Conservation (phyloP, 1,140 invertebrate species). For the Megalonaias nervosa region DNA sequence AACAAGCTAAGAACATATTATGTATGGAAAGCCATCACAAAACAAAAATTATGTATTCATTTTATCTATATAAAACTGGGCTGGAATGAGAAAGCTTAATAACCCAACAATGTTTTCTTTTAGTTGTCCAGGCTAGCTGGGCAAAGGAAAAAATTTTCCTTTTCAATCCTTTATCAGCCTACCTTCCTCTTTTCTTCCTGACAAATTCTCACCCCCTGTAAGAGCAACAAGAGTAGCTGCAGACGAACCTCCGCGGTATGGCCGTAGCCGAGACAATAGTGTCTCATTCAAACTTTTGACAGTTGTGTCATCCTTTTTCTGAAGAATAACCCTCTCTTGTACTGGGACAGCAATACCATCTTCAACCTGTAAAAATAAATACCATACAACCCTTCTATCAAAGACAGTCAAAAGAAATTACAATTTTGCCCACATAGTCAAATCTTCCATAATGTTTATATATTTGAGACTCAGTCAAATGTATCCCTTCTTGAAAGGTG, state of each 20-base stretch:
- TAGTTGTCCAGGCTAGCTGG: no score
- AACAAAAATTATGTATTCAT: no score
- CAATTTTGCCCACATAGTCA: not conserved
- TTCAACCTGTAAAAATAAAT: conserved; percentile 12
- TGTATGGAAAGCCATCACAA: no score
- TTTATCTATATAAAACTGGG: no score
- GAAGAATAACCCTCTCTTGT: conserved; percentile 45
- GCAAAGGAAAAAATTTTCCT: no score
- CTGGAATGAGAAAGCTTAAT: no score
- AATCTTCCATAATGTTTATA: not conserved
- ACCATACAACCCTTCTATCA: not conserved
- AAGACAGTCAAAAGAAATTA: not conserved
- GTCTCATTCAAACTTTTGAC: conserved; percentile 64
- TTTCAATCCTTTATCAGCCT: not conserved
- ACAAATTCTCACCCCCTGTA: conserved; percentile 56
- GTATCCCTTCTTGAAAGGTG: no score
- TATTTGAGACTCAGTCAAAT: no score
- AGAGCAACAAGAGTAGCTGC: conserved; percentile 63
- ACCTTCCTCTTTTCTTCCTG: conserved; percentile 60
- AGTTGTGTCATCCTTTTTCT: conserved; percentile 62
- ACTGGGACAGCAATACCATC: conserved; percentile 12
- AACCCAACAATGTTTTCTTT: no score
- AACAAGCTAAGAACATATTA: no score
- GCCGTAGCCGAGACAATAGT: conserved; percentile 62
- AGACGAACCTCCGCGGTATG: conserved; percentile 57